A percentile compares a stretch with the other conserved stretches of the same genome.
Evolutionary conservation across 1,140 invertebrate species (phyloP).

Genomic region (Cyclargus thomasi): DNA sequence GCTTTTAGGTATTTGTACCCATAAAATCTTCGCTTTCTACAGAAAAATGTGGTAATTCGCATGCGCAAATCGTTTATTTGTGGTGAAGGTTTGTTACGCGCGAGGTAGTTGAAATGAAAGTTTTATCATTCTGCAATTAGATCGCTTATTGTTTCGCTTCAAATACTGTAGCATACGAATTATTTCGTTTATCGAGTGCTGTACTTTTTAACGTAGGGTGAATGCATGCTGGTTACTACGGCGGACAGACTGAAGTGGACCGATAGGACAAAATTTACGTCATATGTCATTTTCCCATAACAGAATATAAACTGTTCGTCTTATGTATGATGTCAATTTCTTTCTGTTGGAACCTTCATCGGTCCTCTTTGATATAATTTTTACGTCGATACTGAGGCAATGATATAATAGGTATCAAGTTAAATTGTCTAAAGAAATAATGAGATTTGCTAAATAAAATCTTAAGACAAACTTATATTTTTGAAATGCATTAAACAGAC

Average conservation of each 20-base stretch:
- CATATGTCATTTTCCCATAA: neutral
- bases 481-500: neutral
- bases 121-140: conserved; percentile 55
- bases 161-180: conserved; percentile 52
- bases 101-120: conserved; percentile 36
- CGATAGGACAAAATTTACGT: neutral
- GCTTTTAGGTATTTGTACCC: conserved; percentile 51
- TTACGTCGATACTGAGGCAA: neutral
- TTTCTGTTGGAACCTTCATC: neutral
- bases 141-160: conserved; percentile 63
- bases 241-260: neutral
- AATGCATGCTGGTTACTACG: conserved; percentile 47
- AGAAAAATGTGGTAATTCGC: conserved; percentile 52
- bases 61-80: conserved; percentile 48
- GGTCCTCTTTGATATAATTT: neutral
- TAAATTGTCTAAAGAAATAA: too few relatives aligned
- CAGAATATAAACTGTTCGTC: neutral
- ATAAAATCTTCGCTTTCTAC: conserved; percentile 45
- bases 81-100: conserved; percentile 60
- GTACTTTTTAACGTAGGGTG: conserved; percentile 41
- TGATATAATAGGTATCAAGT: too few relatives aligned
- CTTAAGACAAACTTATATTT: too few relatives aligned
- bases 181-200: conserved; percentile 54
- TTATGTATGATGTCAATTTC: neutral
- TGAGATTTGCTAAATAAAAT: too few relatives aligned